A percentile compares a stretch with the other conserved stretches of the same genome.
phyloP scores from a whole-genome alignment of 2,113 vertebrate species.

The Silurus glanis region DNA sequence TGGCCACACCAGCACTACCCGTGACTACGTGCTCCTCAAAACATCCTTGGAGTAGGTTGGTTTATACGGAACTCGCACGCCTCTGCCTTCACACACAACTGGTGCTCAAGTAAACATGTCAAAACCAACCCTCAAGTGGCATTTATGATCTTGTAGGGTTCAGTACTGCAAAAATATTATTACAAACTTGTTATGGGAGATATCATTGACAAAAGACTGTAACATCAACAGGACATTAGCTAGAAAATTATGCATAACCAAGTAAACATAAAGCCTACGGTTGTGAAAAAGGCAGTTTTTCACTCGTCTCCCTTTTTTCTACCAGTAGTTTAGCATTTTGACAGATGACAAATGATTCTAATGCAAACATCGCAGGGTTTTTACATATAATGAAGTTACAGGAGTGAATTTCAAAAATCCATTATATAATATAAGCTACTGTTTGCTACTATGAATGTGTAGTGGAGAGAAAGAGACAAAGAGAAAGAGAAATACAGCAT shows the following conservation, averaged over 20 bases:
- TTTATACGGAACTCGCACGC: neutral
- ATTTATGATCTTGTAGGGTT: neutral
- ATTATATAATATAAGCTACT: neutral
- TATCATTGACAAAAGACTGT: neutral
- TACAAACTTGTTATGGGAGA: neutral
- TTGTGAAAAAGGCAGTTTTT: neutral
- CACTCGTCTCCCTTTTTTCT: neutral
- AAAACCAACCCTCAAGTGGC: neutral
- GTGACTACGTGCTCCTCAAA: neutral
- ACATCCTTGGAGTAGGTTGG: neutral
- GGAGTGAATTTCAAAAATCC: neutral
- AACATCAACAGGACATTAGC: neutral
- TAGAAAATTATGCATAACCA: neutral
- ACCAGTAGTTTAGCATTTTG: neutral
- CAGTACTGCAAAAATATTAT: neutral
- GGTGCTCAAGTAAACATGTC: neutral
- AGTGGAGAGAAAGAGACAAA: neutral
- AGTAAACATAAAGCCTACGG: neutral
- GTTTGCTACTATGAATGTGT: neutral
- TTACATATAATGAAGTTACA: neutral
- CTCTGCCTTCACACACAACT: neutral
- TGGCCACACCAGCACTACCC: neutral
- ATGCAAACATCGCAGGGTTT: neutral
- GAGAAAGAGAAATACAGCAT: neutral
- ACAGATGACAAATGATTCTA: neutral